Conservation (phyloP, 2,113 vertebrate genomes). For the Cyprinodon tularosa region DNA sequence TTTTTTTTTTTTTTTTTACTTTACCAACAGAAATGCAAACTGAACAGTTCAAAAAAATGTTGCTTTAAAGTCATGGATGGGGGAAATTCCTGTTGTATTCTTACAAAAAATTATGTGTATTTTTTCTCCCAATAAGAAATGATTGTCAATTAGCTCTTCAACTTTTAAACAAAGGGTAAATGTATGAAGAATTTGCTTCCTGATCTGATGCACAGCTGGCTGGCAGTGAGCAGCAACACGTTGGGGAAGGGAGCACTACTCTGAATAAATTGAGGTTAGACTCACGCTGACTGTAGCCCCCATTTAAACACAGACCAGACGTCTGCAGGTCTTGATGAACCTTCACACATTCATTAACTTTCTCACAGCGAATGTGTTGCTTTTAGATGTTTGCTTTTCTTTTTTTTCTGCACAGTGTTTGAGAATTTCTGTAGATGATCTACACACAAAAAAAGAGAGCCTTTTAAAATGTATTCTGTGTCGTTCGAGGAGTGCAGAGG, state of each 20-base stretch:
- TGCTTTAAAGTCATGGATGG: too few relatives aligned
- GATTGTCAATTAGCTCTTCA: too few relatives aligned
- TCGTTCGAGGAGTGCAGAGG: slow-evolving; percentile 48
- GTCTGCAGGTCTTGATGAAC: slow-evolving; percentile 49
- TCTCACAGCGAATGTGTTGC: slow-evolving; percentile 37
- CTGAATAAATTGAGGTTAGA: slow-evolving; percentile 17
- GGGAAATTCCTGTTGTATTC: too few relatives aligned
- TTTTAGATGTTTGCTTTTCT: slow-evolving; percentile 2
- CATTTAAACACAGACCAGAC: slow-evolving; percentile 49
- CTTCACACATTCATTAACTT: slow-evolving; percentile 7
- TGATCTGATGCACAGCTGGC: neutral
- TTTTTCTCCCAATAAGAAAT: too few relatives aligned
- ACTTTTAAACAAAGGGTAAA: neutral
- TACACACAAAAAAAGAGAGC: slow-evolving; percentile 15
- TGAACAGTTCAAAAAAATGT: too few relatives aligned
- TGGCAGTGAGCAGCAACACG: neutral
- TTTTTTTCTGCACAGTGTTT: neutral
- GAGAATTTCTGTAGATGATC: slow-evolving; percentile 35
- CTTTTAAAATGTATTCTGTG: slow-evolving; percentile 35
- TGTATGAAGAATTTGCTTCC: neutral
- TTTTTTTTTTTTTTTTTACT: too few relatives aligned
- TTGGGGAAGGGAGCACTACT: neutral
- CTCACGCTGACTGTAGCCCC: slow-evolving; percentile 31
- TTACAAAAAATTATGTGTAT: too few relatives aligned
- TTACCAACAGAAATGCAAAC: too few relatives aligned